A percentile compares a stretch with the other conserved stretches of the same genome.
These are phyloP conservation scores for Cartodere bifasciata DNA, from an alignment of 2,888 invertebrate species.

Conservation along the genomic window DNA sequence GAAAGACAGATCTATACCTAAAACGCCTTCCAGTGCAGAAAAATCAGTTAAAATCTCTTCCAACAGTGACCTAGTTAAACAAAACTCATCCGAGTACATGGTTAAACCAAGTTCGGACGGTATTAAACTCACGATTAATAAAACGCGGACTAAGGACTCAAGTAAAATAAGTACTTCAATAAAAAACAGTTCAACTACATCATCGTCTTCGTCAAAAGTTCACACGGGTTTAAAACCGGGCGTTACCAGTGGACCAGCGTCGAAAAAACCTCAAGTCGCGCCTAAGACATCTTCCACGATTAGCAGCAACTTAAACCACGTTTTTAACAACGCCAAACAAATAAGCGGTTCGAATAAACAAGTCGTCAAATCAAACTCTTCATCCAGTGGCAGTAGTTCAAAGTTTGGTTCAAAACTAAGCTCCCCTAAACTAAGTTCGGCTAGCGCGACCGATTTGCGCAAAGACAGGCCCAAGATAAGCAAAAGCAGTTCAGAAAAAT, in stretches of 20 bases:
- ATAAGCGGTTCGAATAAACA: too few relatives aligned
- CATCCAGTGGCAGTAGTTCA: conserved; percentile 4
- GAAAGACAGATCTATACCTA: conserved; percentile 21
- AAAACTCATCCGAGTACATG: conserved; percentile 82
- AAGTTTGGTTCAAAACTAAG: conserved; percentile 10
- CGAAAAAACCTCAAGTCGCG: conserved; percentile 62
- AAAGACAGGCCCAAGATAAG: conserved; percentile 48
- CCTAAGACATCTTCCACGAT: too few relatives aligned
- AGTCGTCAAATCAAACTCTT: conserved; percentile 15
- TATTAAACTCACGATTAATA: conserved; percentile 85
- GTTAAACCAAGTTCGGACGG: conserved; percentile 81
- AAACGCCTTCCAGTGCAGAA: conserved; percentile 25
- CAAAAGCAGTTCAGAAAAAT: conserved; percentile 49
- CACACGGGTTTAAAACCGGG: conserved; percentile 75
- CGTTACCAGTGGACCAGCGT: conserved; percentile 76
- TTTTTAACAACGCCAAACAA: too few relatives aligned
- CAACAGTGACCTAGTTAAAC: too few relatives aligned
- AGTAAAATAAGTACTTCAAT: conserved; percentile 32
- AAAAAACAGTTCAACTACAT: conserved; percentile 29
- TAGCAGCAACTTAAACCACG: too few relatives aligned
- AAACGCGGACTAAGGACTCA: conserved; percentile 65
- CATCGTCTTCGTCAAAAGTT: conserved; percentile 60
- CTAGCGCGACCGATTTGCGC: conserved; percentile 42
- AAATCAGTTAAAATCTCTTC: conserved; percentile 40
- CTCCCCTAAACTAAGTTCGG: conserved; percentile 6